phyloP scores from a whole-genome alignment of 2,797 vertebrate species.

The Moxostoma hubbsi region DNA sequence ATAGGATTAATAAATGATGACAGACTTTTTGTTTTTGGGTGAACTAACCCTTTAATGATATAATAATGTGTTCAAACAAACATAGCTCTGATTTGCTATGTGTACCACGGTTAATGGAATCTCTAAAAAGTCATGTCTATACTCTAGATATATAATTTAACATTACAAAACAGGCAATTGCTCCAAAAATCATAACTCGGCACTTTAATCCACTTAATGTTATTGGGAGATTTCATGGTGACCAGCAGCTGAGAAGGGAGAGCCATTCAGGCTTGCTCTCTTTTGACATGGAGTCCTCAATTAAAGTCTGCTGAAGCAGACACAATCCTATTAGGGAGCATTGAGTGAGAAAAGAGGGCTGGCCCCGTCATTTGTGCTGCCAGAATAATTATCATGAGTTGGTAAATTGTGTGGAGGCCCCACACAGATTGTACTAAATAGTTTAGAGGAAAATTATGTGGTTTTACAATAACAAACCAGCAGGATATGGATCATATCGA shows the following conservation, averaged over 20 bases:
- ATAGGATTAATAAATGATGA: too few species aligned
- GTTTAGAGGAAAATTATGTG: constrained; percentile 36
- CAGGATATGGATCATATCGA: constrained; percentile 23
- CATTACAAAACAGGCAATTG: constrained; percentile 46
- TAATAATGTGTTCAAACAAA: not conserved
- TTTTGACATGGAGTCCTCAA: constrained; percentile 84
- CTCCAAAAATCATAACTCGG: constrained; percentile 66
- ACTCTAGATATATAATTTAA: constrained; percentile 40
- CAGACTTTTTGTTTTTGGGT: too few species aligned
- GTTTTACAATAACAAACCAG: constrained; percentile 28
- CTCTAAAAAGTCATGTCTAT: not conserved
- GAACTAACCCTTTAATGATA: too few species aligned
- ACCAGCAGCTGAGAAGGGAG: constrained; percentile 76
- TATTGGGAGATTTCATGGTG: constrained; percentile 74
- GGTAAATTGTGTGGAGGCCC: constrained; percentile 83
- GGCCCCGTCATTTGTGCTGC: constrained; percentile 77
- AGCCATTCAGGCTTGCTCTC: constrained; percentile 77
- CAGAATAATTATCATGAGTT: constrained; percentile 87
- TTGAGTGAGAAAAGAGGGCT: constrained; percentile 71
- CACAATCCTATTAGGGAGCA: constrained; percentile 90
- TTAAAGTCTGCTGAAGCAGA: constrained; percentile 89
- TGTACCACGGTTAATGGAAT: too few species aligned
- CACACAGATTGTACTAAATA: constrained; percentile 57
- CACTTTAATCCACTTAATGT: constrained; percentile 71
- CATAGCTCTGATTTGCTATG: not conserved